Conservation (phyloP, 53 echinoderm and acorn worm species). For the Echinarachnius parma region DNA sequence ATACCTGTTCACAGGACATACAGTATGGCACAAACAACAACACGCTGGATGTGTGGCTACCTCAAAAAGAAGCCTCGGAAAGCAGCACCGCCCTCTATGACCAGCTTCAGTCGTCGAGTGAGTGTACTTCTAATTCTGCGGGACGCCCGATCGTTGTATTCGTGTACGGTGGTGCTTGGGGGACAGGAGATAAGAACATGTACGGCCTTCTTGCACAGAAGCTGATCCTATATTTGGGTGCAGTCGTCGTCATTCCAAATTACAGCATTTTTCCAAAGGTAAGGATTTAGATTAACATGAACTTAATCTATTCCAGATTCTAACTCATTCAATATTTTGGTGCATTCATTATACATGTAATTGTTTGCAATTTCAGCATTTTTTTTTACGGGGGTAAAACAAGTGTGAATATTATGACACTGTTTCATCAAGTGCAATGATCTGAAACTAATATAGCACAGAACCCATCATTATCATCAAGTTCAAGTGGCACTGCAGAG, state of each 20-base stretch:
- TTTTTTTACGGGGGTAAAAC: too few species aligned
- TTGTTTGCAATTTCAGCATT: too few species aligned
- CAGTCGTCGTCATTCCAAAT: conserved; percentile 64
- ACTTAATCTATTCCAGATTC: too few species aligned
- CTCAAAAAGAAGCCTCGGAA: too few species aligned
- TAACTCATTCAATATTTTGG: too few species aligned
- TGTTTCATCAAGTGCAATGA: too few species aligned
- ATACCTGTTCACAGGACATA: conserved; percentile 58
- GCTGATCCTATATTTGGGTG: conserved; percentile 46
- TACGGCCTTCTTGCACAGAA: conserved; percentile 66
- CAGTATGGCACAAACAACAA: conserved; percentile 56
- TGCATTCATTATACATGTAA: too few species aligned
- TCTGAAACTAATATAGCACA: too few species aligned
- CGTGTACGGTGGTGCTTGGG: conserved; percentile 77
- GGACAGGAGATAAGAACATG: conserved; percentile 59
- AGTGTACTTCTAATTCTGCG: background rate
- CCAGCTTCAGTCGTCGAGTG: background rate
- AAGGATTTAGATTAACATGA: background rate
- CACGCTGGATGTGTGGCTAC: conserved; percentile 67
- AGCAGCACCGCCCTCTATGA: background rate
- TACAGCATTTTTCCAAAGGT: conserved; percentile 78
- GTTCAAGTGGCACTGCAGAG: too few species aligned
- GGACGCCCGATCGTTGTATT: conserved; percentile 50
- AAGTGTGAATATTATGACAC: too few species aligned
- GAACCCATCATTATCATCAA: too few species aligned